A percentile compares a stretch with the other conserved stretches of the same genome.
Conservation (phyloP, 2,888 invertebrate genomes). For the Parelbella ahira region DNA sequence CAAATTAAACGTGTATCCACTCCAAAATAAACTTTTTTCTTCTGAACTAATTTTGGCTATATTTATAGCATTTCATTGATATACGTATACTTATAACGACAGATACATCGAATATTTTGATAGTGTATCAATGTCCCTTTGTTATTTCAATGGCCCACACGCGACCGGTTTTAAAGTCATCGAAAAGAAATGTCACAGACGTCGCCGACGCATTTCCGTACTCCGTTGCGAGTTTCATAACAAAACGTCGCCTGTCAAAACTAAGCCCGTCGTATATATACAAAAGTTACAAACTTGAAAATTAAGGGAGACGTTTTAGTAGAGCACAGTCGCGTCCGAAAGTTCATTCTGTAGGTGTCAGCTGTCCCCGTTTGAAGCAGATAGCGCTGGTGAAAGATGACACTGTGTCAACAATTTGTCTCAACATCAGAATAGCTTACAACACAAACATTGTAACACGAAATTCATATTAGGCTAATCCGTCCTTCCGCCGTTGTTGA, state of each 20-base stretch:
- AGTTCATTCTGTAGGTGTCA: constrained; percentile 36
- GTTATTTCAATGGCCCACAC: constrained; percentile 70
- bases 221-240: constrained; percentile 28
- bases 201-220: constrained; percentile 40
- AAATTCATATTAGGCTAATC: constrained; percentile 74
- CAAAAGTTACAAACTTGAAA: constrained; percentile 36
- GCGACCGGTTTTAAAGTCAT: constrained; percentile 54
- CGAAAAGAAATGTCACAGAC: constrained; percentile 55
- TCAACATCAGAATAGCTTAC: constrained; percentile 67
- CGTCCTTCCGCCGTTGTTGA: constrained; percentile 57
- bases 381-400: constrained; percentile 74
- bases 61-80: too few relatives aligned
- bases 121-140: constrained; percentile 36
- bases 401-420: constrained; percentile 76
- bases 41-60: too few relatives aligned
- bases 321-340: constrained; percentile 28
- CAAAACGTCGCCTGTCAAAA: constrained; percentile 35
- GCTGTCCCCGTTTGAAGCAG: constrained; percentile 54
- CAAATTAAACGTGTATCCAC: too few relatives aligned
- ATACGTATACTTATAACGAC: too few relatives aligned
- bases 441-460: constrained; percentile 72
- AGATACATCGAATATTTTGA: too few relatives aligned
- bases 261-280: constrained; percentile 27
- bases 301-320: constrained; percentile 27
- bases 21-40: too few relatives aligned